Evolutionary conservation across 2,888 invertebrate species (phyloP).

Genomic region (Oscheius sp.): DNA sequence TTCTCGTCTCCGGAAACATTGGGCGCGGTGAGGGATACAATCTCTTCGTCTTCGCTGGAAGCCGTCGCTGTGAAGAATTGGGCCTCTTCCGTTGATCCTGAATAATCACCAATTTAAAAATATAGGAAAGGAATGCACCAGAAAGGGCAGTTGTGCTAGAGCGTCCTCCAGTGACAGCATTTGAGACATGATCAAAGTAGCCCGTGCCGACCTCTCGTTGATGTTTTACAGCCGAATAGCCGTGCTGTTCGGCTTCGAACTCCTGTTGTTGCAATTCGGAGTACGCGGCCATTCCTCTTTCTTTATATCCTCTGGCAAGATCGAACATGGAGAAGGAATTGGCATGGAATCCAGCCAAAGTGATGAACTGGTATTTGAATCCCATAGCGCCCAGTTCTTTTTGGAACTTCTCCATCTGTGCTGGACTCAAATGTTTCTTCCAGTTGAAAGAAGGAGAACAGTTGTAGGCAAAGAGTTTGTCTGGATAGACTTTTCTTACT

Average conservation of each 20-base stretch:
- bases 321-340: constrained; percentile 74
- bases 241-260: constrained; percentile 72
- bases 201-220: constrained; percentile 75
- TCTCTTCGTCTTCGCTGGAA: constrained; percentile 71
- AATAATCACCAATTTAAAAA: constrained; percentile 65
- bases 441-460: constrained; percentile 74
- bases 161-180: constrained; percentile 67
- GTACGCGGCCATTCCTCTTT: constrained; percentile 73
- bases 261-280: constrained; percentile 73
- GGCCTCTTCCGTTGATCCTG: constrained; percentile 73
- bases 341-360: constrained; percentile 74
- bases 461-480: constrained; percentile 73
- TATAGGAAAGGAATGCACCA: constrained; percentile 15
- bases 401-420: constrained; percentile 73
- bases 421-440: constrained; percentile 72
- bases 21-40: constrained; percentile 65
- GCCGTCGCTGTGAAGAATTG: constrained; percentile 72
- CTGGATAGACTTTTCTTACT: constrained; percentile 67
- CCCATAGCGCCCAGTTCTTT: constrained; percentile 74
- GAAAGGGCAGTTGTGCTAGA: constrained; percentile 70
- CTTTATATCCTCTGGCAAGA: constrained; percentile 73
- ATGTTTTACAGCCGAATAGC: constrained; percentile 75
- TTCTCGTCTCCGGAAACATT: constrained; percentile 75
- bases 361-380: constrained; percentile 75
- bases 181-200: constrained; percentile 74